These are phyloP conservation scores for Bubo blakistoni DNA, from an alignment of 2,113 vertebrate genomes.

Conservation along the genomic window DNA sequence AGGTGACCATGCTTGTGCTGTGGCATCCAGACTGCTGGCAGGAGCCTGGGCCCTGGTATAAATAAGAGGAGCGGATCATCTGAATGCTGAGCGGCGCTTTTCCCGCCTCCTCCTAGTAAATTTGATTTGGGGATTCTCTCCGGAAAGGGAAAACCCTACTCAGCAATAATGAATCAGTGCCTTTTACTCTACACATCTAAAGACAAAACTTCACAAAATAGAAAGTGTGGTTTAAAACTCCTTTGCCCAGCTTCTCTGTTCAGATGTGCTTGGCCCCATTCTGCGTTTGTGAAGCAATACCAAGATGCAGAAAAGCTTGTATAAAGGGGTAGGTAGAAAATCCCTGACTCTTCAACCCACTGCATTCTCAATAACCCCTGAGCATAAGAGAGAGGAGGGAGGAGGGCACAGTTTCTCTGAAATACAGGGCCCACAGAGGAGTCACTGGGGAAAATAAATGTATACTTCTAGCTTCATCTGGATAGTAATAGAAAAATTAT, in stretches of 20 bases:
- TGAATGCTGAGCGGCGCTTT: slow-evolving; percentile 25
- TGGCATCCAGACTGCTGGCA: not conserved
- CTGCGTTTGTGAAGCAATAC: not conserved
- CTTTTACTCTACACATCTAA: not conserved
- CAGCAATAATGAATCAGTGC: not conserved
- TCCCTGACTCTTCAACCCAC: not conserved
- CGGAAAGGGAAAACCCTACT: slow-evolving; percentile 8
- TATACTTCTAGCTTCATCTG: not conserved
- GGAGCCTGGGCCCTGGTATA: not conserved
- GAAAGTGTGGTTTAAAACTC: not conserved
- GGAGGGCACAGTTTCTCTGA: not conserved
- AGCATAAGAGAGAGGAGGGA: not conserved
- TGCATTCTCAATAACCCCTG: not conserved
- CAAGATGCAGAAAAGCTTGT: not conserved
- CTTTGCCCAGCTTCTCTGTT: not conserved
- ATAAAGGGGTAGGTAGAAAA: not conserved
- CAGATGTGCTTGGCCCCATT: not conserved
- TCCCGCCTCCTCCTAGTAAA: not conserved
- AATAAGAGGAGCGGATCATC: not conserved
- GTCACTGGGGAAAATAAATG: not conserved
- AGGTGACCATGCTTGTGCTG: not conserved
- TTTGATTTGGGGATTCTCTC: slow-evolving; percentile 30
- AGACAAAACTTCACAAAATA: not conserved
- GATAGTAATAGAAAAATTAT: not conserved
- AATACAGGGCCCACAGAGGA: not conserved